phyloP scores from a whole-genome alignment of 2,888 invertebrate genomes.

The Lithosia quadra region DNA sequence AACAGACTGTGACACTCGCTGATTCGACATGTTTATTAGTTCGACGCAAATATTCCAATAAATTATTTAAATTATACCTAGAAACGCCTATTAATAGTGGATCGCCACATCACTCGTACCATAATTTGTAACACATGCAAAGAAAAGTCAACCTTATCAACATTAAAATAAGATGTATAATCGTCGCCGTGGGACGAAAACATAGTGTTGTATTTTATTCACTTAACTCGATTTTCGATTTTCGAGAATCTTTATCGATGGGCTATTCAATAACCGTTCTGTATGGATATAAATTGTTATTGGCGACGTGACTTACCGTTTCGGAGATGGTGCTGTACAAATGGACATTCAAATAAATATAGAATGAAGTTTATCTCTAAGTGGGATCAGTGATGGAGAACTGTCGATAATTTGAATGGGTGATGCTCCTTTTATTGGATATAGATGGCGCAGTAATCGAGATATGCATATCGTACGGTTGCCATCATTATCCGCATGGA shows the following conservation, averaged over 20 bases:
- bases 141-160: slow-evolving; percentile 30
- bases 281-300: slow-evolving; percentile 82
- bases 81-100: slow-evolving; percentile 61
- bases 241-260: slow-evolving; percentile 72
- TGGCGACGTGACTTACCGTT: slow-evolving; percentile 82
- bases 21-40: slow-evolving; percentile 71
- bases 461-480: slow-evolving; percentile 24
- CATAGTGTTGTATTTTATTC: slow-evolving; percentile 52
- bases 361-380: slow-evolving; percentile 73
- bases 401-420: slow-evolving; percentile 69
- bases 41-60: slow-evolving; percentile 63
- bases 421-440: slow-evolving; percentile 61
- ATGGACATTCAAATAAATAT: slow-evolving; percentile 82
- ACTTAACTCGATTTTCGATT: slow-evolving; percentile 61
- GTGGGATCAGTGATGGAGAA: slow-evolving; percentile 73
- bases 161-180: slow-evolving; percentile 31
- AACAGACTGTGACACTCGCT: slow-evolving; percentile 43
- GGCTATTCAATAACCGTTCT: slow-evolving; percentile 78
- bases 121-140: slow-evolving; percentile 21
- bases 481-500: background rate
- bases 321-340: slow-evolving; percentile 77
- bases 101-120: slow-evolving; percentile 38
- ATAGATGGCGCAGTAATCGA: slow-evolving; percentile 44
- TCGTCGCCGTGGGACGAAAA: slow-evolving; percentile 30
- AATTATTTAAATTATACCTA: slow-evolving; percentile 69